Percentiles rank a stretch among this genome's conserved stretches.
Evolutionary conservation across 2,113 vertebrate genomes (phyloP).

Genomic region (Bettongia penicillata): DNA sequence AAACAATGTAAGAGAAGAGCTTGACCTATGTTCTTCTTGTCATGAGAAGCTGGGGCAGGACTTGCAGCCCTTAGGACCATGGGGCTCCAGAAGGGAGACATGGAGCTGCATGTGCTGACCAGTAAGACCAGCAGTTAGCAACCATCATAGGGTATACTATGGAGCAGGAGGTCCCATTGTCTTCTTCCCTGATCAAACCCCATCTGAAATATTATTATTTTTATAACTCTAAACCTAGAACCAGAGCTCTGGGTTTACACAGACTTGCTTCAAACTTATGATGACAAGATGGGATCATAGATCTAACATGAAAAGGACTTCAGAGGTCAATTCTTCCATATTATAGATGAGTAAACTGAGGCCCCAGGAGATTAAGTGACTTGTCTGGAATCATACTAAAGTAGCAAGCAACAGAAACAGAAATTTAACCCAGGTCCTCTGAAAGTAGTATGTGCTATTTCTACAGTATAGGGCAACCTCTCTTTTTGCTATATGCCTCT

Average conservation of each 20-base stretch:
- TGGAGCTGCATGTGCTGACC: not conserved
- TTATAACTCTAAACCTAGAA: not conserved
- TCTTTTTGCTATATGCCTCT: not conserved
- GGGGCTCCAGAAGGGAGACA: not conserved
- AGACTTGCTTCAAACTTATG: not conserved
- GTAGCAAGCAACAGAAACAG: not conserved
- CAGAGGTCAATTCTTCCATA: not conserved
- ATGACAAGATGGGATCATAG: not conserved
- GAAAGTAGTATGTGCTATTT: not conserved
- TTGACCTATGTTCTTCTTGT: not conserved
- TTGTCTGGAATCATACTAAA: not conserved
- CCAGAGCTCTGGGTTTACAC: not conserved
- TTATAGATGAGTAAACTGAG: not conserved
- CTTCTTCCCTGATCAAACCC: not conserved
- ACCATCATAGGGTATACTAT: not conserved
- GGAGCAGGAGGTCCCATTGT: not conserved
- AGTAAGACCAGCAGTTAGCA: not conserved
- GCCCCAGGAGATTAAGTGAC: not conserved
- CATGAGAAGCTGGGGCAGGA: not conserved
- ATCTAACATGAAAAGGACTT: not conserved
- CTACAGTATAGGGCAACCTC: too few relatives aligned
- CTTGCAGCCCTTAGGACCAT: not conserved
- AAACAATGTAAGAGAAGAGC: not conserved
- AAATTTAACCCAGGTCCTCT: not conserved
- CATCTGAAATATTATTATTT: not conserved